These are phyloP conservation scores for Calliopsis andreniformis DNA, from an alignment of 1,140 invertebrate species.

Conservation along the genomic window DNA sequence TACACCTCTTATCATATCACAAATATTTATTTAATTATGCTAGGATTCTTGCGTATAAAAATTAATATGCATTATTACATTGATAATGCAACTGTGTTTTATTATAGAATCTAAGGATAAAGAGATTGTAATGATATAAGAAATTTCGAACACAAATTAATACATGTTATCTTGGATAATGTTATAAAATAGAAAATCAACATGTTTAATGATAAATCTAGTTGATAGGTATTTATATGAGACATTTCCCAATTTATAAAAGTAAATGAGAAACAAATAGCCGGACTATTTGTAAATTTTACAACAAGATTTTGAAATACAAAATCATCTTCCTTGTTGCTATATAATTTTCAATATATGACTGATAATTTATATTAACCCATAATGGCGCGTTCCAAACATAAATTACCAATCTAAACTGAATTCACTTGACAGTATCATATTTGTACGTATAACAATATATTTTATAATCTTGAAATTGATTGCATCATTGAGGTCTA, in stretches of 20 bases:
- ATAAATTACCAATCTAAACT: slow-evolving; percentile 10
- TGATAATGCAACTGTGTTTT: slow-evolving; percentile 31
- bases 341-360: slow-evolving; percentile 24
- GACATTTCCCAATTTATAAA: slow-evolving; percentile 30
- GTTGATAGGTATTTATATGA: slow-evolving; percentile 31
- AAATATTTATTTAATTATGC: slow-evolving; percentile 7
- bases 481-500: slow-evolving; percentile 32
- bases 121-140: slow-evolving; percentile 37
- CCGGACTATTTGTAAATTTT: slow-evolving; percentile 34
- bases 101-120: slow-evolving; percentile 44
- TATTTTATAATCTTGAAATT: slow-evolving; percentile 58
- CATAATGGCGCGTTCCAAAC: background rate
- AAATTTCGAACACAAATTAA: slow-evolving; percentile 51
- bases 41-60: slow-evolving; percentile 1
- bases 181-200: slow-evolving; percentile 46
- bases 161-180: slow-evolving; percentile 54
- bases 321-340: slow-evolving; percentile 19
- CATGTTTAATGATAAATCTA: slow-evolving; percentile 25
- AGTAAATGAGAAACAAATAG: slow-evolving; percentile 23
- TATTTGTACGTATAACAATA: slow-evolving; percentile 43
- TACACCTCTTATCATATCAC: background rate
- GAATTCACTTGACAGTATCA: slow-evolving; percentile 29
- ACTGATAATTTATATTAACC: slow-evolving; percentile 19
- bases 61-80: background rate
- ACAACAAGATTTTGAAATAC: slow-evolving; percentile 2